Evolutionary conservation across 2,888 invertebrate species (phyloP).

Genomic region (Rhaphigaster nebulosa): DNA sequence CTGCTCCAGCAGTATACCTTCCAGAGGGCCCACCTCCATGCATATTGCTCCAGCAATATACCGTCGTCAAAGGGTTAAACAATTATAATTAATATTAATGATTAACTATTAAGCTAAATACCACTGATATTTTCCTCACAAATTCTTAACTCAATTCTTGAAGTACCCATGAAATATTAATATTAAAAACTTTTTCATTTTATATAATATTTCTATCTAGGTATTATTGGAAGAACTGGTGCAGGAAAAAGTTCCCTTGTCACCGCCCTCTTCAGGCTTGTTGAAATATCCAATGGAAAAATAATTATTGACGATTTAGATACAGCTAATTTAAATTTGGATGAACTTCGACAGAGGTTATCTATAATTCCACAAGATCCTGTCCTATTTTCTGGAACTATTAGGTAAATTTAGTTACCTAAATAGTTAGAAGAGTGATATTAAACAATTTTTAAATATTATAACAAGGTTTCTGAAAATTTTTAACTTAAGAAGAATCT

Average conservation of each 20-base stretch:
- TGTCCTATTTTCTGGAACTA: slow-evolving; percentile 74
- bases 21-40: too few species aligned
- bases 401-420: slow-evolving; percentile 70
- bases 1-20: too few species aligned
- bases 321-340: slow-evolving; percentile 70
- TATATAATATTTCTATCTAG: slow-evolving; percentile 67
- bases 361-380: slow-evolving; percentile 77
- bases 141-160: neutral
- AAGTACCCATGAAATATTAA: neutral
- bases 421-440: neutral
- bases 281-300: slow-evolving; percentile 72
- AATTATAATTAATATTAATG: too few species aligned
- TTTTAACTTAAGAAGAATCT: too few species aligned
- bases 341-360: slow-evolving; percentile 71
- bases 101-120: too few species aligned
- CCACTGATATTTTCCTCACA: too few species aligned
- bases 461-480: too few species aligned
- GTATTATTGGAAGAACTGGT: slow-evolving; percentile 71
- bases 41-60: too few species aligned
- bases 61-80: too few species aligned
- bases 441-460: too few species aligned
- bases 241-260: slow-evolving; percentile 74
- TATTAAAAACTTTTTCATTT: neutral
- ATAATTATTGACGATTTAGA: slow-evolving; percentile 73
- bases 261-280: slow-evolving; percentile 74